phyloP scores from a whole-genome alignment of 2,797 vertebrate genomes.

The Spondyliosoma cantharus region DNA sequence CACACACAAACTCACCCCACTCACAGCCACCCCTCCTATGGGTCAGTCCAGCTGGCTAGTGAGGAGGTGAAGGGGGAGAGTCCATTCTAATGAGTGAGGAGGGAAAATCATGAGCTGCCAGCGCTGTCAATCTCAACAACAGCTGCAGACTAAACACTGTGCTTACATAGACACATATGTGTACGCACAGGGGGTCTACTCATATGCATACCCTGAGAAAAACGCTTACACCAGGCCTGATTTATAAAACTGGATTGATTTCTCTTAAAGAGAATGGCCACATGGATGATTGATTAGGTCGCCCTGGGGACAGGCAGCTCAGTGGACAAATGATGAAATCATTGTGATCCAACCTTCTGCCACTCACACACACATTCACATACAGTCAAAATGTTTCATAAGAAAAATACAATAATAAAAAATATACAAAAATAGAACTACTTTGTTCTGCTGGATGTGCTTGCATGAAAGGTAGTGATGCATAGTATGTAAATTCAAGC shows the following conservation, averaged over 20 bases:
- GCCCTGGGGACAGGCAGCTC: slow-evolving; percentile 60
- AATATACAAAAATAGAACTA: background rate
- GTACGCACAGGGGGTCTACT: slow-evolving; percentile 6
- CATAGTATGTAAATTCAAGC: slow-evolving; percentile 16
- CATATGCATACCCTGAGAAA: slow-evolving; percentile 21
- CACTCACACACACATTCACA: slow-evolving; percentile 1
- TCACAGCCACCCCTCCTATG: slow-evolving; percentile 29
- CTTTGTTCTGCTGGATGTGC: slow-evolving; percentile 11
- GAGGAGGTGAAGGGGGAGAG: slow-evolving; percentile 52
- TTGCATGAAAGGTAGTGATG: background rate
- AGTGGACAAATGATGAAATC: slow-evolving; percentile 64
- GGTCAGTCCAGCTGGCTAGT: slow-evolving; percentile 76
- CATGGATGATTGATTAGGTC: slow-evolving; percentile 66
- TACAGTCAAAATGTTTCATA: background rate
- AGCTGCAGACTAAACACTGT: slow-evolving; percentile 71
- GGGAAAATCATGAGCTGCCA: slow-evolving; percentile 64
- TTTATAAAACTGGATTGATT: slow-evolving; percentile 72
- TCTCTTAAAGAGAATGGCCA: slow-evolving; percentile 61
- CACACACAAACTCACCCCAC: background rate
- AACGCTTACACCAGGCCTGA: slow-evolving; percentile 22
- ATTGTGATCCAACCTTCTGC: slow-evolving; percentile 49
- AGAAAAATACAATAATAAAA: background rate
- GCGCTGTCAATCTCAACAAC: slow-evolving; percentile 75
- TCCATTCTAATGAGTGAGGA: slow-evolving; percentile 63
- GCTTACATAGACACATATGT: slow-evolving; percentile 1